phyloP scores from a whole-genome alignment of 2,888 invertebrate species.

The Drosophila quinaria region DNA sequence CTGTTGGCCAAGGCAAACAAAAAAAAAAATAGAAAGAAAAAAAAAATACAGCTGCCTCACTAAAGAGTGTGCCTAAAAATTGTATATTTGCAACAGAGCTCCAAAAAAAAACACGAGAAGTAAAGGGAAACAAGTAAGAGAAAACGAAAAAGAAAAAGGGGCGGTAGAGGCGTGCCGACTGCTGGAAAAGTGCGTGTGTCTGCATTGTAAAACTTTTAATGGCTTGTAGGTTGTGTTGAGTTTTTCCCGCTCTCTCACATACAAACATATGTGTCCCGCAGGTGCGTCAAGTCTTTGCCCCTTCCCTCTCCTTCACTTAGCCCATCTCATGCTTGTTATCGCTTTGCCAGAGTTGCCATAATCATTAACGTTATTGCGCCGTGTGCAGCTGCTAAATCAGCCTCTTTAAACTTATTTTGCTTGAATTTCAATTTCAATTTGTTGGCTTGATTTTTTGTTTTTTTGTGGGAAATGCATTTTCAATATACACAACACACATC shows the following conservation, averaged over 20 bases:
- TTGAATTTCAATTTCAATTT: constrained; percentile 17
- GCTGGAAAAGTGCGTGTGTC: constrained; percentile 75
- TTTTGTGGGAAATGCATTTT: constrained; percentile 66
- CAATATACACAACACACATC: constrained; percentile 56
- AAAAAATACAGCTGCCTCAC: constrained; percentile 47
- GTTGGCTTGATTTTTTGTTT: not conserved
- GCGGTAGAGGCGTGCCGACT: constrained; percentile 39
- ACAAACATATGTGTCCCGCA: constrained; percentile 68
- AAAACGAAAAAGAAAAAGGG: not conserved
- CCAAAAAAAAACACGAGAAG: constrained; percentile 4
- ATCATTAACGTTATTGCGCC: constrained; percentile 75
- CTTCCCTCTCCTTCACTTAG: not conserved
- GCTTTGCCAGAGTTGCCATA: constrained; percentile 55
- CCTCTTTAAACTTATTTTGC: constrained; percentile 34
- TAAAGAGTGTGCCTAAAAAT: constrained; percentile 52
- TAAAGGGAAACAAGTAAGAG: not conserved
- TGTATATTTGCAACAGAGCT: constrained; percentile 16
- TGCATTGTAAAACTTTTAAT: constrained; percentile 83
- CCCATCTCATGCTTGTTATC: constrained; percentile 30
- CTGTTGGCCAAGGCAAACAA: constrained; percentile 60
- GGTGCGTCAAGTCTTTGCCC: constrained; percentile 44
- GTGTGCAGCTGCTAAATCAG: constrained; percentile 61
- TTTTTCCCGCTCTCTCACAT: constrained; percentile 2
- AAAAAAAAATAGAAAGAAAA: not conserved
- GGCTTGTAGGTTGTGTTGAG: constrained; percentile 54